Conservation (phyloP, 2,888 invertebrate genomes). For the Parnassius smintheus region DNA sequence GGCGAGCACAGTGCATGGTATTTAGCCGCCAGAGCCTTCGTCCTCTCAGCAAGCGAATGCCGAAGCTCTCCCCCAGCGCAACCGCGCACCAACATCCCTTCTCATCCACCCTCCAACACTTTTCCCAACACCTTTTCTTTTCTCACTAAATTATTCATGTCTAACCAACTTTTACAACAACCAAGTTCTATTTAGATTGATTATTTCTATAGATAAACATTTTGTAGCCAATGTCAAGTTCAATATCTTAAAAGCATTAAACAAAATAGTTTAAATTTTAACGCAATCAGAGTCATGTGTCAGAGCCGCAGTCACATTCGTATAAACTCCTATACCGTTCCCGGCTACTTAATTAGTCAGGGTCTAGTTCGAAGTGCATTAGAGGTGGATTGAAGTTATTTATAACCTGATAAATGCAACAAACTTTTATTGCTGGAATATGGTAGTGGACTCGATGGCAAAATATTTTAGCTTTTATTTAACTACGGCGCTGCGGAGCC, state of each 20-base stretch:
- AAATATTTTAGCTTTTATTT: too few relatives aligned
- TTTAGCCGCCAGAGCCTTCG: conserved; percentile 74
- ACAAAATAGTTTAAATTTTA: conserved; percentile 8
- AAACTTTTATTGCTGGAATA: too few relatives aligned
- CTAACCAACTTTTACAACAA: conserved; percentile 1
- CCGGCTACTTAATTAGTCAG: conserved; percentile 17
- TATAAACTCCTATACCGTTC: conserved; percentile 11
- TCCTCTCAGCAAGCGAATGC: conserved; percentile 74
- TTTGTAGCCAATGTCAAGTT: conserved; percentile 20
- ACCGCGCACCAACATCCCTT: conserved; percentile 68
- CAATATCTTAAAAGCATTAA: conserved; percentile 10
- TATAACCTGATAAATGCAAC: conserved; percentile 4
- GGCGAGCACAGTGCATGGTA: conserved; percentile 74
- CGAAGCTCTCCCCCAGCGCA: conserved; percentile 72
- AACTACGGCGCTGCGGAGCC: too few relatives aligned
- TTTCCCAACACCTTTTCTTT: conserved; percentile 22
- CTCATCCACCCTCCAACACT: conserved; percentile 54
- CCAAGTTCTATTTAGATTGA: background rate
- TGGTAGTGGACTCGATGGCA: too few relatives aligned
- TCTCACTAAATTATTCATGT: conserved; percentile 16
- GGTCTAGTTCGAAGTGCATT: conserved; percentile 16
- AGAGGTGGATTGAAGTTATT: conserved; percentile 11
- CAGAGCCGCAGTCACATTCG: conserved; percentile 15
- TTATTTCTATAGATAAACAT: too few relatives aligned
- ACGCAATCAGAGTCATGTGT: conserved; percentile 7